A percentile compares a stretch with the other conserved stretches of the same genome.
Evolutionary conservation across 2,888 invertebrate genomes (phyloP).

Genomic region (Aelia acuminata): DNA sequence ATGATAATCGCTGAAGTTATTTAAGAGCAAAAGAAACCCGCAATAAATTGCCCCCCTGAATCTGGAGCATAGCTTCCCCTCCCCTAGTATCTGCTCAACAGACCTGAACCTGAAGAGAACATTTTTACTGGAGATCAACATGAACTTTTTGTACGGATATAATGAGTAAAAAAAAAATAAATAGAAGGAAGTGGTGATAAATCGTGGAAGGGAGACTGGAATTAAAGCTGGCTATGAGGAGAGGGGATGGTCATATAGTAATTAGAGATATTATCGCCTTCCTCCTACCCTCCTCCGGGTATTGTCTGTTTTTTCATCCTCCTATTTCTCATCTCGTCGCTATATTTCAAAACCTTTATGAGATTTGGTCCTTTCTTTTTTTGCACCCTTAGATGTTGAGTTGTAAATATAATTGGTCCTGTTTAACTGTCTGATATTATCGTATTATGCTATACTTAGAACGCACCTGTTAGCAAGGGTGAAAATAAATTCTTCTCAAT

Average conservation of each 20-base stretch:
- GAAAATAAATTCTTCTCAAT: no score
- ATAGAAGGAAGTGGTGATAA: conserved; percentile 23
- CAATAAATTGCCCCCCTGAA: background rate
- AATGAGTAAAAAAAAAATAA: background rate
- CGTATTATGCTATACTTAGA: background rate
- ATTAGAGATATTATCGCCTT: conserved; percentile 44
- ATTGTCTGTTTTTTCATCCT: conserved; percentile 24
- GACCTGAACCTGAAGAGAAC: conserved; percentile 9
- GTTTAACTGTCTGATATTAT: background rate
- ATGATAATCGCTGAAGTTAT: background rate
- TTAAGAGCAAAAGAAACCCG: background rate
- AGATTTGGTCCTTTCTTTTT: background rate
- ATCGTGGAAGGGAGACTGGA: background rate
- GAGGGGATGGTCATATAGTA: conserved; percentile 48
- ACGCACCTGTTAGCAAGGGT: no score
- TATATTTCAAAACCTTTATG: conserved; percentile 28
- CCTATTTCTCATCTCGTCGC: conserved; percentile 44
- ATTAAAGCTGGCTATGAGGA: background rate
- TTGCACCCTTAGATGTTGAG: background rate
- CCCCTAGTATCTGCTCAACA: background rate
- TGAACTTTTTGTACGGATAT: conserved; percentile 23
- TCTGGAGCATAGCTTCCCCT: background rate
- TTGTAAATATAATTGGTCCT: background rate
- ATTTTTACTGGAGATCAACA: background rate
- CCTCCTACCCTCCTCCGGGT: conserved; percentile 51